Conservation (phyloP, 2,888 invertebrate genomes). For the Ashinkailepas kermadecensis region DNA sequence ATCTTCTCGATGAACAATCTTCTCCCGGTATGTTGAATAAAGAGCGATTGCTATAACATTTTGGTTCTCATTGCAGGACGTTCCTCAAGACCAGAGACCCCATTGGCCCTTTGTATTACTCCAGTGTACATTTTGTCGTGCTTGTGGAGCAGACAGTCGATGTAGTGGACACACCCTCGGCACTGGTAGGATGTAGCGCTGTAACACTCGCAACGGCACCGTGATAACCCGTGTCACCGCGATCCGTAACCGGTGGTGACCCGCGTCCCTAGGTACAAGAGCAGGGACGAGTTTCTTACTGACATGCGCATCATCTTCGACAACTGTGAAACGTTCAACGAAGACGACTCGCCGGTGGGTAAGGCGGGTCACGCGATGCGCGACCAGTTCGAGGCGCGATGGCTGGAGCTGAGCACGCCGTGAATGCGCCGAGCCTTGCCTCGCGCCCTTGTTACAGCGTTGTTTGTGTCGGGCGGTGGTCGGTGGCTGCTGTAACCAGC, state of each 20-base stretch:
- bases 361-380: slow-evolving; percentile 91
- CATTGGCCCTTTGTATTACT: too few relatives aligned
- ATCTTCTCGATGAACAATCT: too few relatives aligned
- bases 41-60: too few relatives aligned
- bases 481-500: too few relatives aligned
- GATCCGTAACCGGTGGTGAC: background rate
- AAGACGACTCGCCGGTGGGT: slow-evolving; percentile 95
- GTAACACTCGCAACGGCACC: too few relatives aligned
- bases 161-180: too few relatives aligned
- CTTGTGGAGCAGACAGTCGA: too few relatives aligned
- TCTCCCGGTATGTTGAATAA: too few relatives aligned
- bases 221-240: background rate
- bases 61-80: too few relatives aligned
- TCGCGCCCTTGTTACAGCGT: background rate
- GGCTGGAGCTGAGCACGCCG: slow-evolving; percentile 55
- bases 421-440: background rate
- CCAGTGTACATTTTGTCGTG: too few relatives aligned
- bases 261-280: slow-evolving; percentile 65
- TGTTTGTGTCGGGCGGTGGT: background rate
- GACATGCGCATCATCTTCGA: slow-evolving; percentile 92
- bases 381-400: slow-evolving; percentile 82
- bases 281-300: slow-evolving; percentile 80
- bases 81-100: too few relatives aligned
- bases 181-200: too few relatives aligned
- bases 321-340: slow-evolving; percentile 97